These are phyloP conservation scores for Nomada goodeniana DNA, from an alignment of 2,888 invertebrate species.

Conservation along the genomic window DNA sequence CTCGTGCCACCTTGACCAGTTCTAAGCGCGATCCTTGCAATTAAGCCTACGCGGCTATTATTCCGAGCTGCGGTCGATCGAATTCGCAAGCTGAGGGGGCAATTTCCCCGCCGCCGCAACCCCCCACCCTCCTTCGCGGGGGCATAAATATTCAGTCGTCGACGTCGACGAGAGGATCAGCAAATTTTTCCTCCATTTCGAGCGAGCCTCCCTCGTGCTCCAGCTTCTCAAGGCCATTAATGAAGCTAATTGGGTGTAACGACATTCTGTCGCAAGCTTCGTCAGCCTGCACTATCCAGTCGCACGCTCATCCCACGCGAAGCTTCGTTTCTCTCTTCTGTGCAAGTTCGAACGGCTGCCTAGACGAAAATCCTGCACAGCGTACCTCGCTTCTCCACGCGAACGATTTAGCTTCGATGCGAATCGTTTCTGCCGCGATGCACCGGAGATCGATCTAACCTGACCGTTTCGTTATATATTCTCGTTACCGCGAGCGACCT, in stretches of 20 bases:
- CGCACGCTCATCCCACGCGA: slow-evolving; percentile 27
- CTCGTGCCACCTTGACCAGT: slow-evolving; percentile 21
- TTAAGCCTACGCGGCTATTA: slow-evolving; percentile 35
- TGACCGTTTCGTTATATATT: too few relatives aligned
- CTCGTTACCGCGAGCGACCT: too few relatives aligned
- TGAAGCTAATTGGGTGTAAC: slow-evolving; percentile 80
- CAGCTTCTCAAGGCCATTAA: slow-evolving; percentile 76
- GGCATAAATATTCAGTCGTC: slow-evolving; percentile 18
- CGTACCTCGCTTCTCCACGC: not conserved
- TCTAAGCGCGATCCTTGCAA: slow-evolving; percentile 9
- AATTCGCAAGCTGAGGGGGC: slow-evolving; percentile 6
- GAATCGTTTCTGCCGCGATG: too few relatives aligned
- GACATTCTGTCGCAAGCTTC: slow-evolving; percentile 72
- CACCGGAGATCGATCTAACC: too few relatives aligned
- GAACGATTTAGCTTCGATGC: not conserved
- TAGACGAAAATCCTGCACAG: not conserved
- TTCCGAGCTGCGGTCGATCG: slow-evolving; percentile 5
- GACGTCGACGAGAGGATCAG: not conserved
- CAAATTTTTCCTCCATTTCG: slow-evolving; percentile 33
- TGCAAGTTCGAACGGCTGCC: not conserved
- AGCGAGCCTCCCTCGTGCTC: slow-evolving; percentile 21
- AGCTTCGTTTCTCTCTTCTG: not conserved
- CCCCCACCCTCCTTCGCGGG: too few relatives aligned
- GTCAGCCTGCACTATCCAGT: slow-evolving; percentile 31
- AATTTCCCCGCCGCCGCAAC: too few relatives aligned